Evolutionary conservation across 2,888 invertebrate species (phyloP), one percentile per base, ranked within the genome.

Genomic region (Cryptocephalus primarius): DNA sequence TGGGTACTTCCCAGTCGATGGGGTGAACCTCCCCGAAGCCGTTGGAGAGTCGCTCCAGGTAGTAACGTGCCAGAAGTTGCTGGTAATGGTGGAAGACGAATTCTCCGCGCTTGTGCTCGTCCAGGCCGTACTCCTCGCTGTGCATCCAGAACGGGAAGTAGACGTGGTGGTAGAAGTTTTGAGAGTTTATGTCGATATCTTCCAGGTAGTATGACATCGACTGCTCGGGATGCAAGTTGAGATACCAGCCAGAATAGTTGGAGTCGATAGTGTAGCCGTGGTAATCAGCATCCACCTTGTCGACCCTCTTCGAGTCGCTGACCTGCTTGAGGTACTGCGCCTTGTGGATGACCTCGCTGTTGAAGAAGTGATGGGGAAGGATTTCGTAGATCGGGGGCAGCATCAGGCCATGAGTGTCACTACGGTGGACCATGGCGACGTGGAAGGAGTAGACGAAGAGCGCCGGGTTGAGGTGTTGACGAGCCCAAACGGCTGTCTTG

Each of bases 331-430:
- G 73, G 64, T 77, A 72, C 58, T 82, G 77, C 4, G 81, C 83
- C 48, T 80, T 74, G 39, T 78, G 74, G 64, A 88, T 78, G 49
- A 83, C 75, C 60, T 83, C 79, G 46, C 76, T 72, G 61, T 80
- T 81, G 65, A 82, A 76, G 74, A 83, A 86, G 68, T 76, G 77
- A 55, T 82, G 77, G 1, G 88, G 88, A 65, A 80, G 76, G 51
- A 85, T 72, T 68, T 88, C 87, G 60, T 85, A 83, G 45, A 80
- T 72, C 42, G 85, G 79, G 11, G 87, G 86, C 9, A 85, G 67
- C 38, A 79, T 70, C 45, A 86, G 67, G 31, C 79, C 80, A 58
- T 78, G 74, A 47, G 78, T 78, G 52, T 85, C 83, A 8, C 68
- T 67, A 33, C 82, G 78, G 56, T 81, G 80, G 34, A 80, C 65